Conservation (phyloP, 2,113 vertebrate species). For the Mastomys natalensis region DNA sequence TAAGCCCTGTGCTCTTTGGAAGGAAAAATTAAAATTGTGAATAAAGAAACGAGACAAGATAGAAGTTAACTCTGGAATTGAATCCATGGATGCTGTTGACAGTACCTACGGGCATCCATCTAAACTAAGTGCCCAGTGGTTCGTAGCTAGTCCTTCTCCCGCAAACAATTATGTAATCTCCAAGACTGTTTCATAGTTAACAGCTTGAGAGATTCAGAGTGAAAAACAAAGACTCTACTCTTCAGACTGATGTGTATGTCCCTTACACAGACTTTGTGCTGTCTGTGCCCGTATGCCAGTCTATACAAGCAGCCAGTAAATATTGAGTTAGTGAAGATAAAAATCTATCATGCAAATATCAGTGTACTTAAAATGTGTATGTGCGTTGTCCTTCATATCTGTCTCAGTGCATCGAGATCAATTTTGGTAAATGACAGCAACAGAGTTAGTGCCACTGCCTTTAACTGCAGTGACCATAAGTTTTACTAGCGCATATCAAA, state of each 20-base stretch:
- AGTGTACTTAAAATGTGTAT: background rate
- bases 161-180: constrained; percentile 10
- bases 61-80: background rate
- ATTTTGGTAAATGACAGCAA: background rate
- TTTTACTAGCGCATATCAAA: background rate
- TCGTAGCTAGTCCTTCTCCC: background rate
- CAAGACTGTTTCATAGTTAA: background rate
- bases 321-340: background rate
- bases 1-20: background rate
- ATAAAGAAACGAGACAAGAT: background rate
- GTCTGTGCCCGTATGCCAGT: background rate
- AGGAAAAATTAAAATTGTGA: background rate
- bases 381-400: background rate
- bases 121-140: background rate
- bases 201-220: constrained; percentile 13
- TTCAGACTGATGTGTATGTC: background rate
- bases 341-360: background rate
- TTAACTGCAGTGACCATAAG: background rate
- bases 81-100: background rate
- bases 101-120: background rate
- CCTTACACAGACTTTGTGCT: background rate
- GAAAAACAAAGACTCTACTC: background rate
- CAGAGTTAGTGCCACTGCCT: background rate
- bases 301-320: background rate
- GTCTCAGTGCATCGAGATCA: background rate